These are phyloP conservation scores for Sarcophaga caerulescens DNA, from an alignment of 2,888 invertebrate species.

Conservation along the genomic window DNA sequence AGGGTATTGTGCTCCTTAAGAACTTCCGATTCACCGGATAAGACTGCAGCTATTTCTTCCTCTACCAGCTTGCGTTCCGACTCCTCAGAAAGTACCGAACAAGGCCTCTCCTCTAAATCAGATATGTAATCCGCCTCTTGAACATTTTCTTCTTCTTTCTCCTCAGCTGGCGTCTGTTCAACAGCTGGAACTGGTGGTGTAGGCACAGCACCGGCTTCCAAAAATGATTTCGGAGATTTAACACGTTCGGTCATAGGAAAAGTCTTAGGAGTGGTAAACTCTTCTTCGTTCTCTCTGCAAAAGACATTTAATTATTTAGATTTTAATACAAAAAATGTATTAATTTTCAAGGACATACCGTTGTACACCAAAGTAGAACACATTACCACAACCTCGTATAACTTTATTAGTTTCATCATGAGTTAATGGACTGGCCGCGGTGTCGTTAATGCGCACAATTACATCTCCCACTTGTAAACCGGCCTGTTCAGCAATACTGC, in stretches of 20 bases:
- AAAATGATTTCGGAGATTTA: constrained; percentile 61
- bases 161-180: background rate
- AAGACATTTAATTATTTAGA: background rate
- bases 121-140: constrained; percentile 68
- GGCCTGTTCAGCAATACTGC: constrained; percentile 90
- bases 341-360: constrained; percentile 72
- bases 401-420: constrained; percentile 90
- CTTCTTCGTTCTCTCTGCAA: constrained; percentile 73
- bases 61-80: constrained; percentile 82
- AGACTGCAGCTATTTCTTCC: constrained; percentile 86
- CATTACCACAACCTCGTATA: constrained; percentile 87
- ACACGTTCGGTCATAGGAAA: constrained; percentile 73
- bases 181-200: constrained; percentile 1
- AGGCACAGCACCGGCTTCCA: constrained; percentile 46
- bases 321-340: background rate
- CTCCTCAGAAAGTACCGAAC: constrained; percentile 75
- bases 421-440: constrained; percentile 85
- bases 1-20: constrained; percentile 86
- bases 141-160: background rate
- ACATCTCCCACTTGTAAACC: constrained; percentile 93
- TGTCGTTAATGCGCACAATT: constrained; percentile 89
- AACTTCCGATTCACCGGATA: constrained; percentile 87
- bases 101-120: constrained; percentile 75
- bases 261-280: constrained; percentile 67
- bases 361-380: constrained; percentile 84